Evolutionary conservation across 2,888 invertebrate genomes (phyloP).

Genomic region (Automeris io): DNA sequence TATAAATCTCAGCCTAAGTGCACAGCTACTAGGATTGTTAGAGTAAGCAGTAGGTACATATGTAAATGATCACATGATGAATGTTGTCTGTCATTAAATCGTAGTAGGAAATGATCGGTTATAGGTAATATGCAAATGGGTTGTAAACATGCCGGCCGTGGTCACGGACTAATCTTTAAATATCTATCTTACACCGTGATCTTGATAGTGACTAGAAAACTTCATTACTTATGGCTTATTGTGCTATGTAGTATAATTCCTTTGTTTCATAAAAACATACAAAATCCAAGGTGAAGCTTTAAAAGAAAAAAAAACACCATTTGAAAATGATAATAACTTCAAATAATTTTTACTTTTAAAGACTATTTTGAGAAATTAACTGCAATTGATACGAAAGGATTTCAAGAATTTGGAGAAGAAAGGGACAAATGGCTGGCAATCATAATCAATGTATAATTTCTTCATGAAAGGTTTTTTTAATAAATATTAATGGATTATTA

Average conservation of each 20-base stretch:
- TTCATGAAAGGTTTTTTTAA: too few species aligned
- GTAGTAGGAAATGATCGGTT: conserved; percentile 22
- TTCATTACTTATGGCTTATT: neutral
- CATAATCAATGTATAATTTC: too few species aligned
- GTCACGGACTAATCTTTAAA: conserved; percentile 27
- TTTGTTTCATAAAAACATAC: neutral
- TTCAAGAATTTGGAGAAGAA: too few species aligned
- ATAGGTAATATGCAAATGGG: conserved; percentile 25
- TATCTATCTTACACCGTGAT: conserved; percentile 11
- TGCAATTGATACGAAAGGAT: too few species aligned
- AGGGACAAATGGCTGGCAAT: too few species aligned
- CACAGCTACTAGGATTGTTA: conserved; percentile 21
- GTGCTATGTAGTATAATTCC: conserved; percentile 1
- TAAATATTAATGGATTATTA: too few species aligned
- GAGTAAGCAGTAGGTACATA: conserved; percentile 11
- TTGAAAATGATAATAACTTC: too few species aligned
- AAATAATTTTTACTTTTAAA: too few species aligned
- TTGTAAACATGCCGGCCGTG: conserved; percentile 18
- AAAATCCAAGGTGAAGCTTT: too few species aligned
- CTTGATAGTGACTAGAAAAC: conserved; percentile 27
- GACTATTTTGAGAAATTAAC: too few species aligned
- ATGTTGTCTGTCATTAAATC: conserved; percentile 22
- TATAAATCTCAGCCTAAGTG: too few species aligned
- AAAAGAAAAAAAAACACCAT: too few species aligned
- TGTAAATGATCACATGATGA: conserved; percentile 22